Conservation (phyloP, 2,113 vertebrate species). For the Megaceryle torquata region DNA sequence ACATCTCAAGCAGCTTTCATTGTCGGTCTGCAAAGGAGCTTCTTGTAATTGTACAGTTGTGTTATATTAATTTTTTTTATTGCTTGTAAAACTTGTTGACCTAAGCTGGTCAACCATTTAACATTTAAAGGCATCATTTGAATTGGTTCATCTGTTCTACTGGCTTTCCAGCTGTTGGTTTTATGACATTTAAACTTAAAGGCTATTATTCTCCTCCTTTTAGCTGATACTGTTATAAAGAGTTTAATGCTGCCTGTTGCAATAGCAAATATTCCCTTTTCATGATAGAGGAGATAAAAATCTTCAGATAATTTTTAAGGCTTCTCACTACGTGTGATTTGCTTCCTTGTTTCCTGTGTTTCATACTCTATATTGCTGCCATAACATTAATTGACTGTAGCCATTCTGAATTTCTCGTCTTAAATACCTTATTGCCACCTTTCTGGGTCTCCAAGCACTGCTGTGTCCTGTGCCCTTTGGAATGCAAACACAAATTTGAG, state of each 20-base stretch:
- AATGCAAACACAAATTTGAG: neutral
- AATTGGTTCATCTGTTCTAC: neutral
- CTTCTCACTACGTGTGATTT: neutral
- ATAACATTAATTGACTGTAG: neutral
- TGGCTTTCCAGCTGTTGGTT: neutral
- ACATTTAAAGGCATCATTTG: neutral
- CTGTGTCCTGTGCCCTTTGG: neutral
- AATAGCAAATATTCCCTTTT: neutral
- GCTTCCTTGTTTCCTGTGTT: neutral
- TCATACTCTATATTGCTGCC: fast-evolving
- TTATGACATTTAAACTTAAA: neutral
- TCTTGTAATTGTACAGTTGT: neutral
- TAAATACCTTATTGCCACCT: neutral
- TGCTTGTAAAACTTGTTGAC: neutral
- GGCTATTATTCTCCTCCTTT: neutral
- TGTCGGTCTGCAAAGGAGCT: neutral
- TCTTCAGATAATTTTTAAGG: neutral
- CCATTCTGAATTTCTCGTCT: neutral
- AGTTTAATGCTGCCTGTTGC: neutral
- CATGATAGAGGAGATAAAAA: neutral
- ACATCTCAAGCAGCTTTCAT: neutral
- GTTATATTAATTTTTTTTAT: neutral
- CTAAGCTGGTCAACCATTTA: neutral
- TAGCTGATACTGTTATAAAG: neutral
- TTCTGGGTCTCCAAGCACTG: neutral